phyloP scores from a whole-genome alignment of 2,113 vertebrate species.

The Aspidoscelis tigris region DNA sequence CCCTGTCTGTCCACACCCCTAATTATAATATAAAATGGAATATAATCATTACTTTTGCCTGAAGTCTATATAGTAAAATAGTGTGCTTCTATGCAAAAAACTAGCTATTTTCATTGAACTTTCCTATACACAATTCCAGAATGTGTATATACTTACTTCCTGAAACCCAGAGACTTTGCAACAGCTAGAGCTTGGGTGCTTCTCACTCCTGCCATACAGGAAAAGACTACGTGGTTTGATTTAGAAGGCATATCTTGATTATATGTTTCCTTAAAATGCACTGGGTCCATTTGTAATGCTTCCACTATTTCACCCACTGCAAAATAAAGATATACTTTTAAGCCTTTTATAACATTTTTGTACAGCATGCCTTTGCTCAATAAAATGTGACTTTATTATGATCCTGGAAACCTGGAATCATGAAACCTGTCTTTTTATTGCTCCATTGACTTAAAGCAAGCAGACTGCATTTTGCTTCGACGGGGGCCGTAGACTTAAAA shows the following conservation, averaged over 20 bases:
- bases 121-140: background rate
- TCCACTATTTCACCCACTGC: slow-evolving; percentile 85
- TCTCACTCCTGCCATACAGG: slow-evolving; percentile 87
- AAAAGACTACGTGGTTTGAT: slow-evolving; percentile 85
- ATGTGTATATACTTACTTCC: slow-evolving; percentile 74
- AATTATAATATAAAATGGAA: too few species aligned
- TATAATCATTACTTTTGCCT: background rate
- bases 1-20: too few species aligned
- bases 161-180: slow-evolving; percentile 86
- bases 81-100: background rate
- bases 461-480: too few species aligned
- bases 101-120: too few species aligned
- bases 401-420: background rate
- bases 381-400: too few species aligned
- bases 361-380: too few species aligned
- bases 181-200: slow-evolving; percentile 83
- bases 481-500: too few species aligned
- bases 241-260: slow-evolving; percentile 82
- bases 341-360: too few species aligned
- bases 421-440: background rate
- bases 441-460: too few species aligned
- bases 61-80: rapidly evolving
- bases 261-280: slow-evolving; percentile 85
- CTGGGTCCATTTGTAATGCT: slow-evolving; percentile 85
- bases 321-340: slow-evolving; percentile 25